Base-by-base conservation (phyloP, 2,113 vertebrate genomes). In the Oxyruncus cristatus region DNA sequence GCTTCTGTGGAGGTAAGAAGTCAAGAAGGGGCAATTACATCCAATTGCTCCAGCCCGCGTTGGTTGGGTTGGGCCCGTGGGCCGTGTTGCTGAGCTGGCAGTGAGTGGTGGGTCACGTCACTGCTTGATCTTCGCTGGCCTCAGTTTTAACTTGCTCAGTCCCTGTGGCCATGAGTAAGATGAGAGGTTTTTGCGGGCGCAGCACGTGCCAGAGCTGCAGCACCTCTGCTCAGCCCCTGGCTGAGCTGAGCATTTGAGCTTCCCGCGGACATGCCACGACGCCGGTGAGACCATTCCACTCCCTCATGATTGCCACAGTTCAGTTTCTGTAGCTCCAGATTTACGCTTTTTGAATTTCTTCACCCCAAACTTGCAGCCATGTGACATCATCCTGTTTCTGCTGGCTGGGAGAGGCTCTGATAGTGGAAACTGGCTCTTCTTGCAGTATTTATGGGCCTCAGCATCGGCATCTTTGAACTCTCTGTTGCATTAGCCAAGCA, bases 201-300 rank as follows among this genome's bases (percentile, higher is more conserved):
- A 12, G 65, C 0, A 1, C 5, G 5, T 1, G 30, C 89, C 89
- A 71, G 81, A 65, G 44, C 47, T 63, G 30, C 18, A 39, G 46
- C 0, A 1, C 32, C 63, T 77, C 68, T 92, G 52, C 41, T 53
- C 14, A 49, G 42, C 27, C 65, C 39, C 44, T 30, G 28, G 19
- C 66, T 74, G 44, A 15, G 66, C 4, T 0, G 53, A 49, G 41
- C 2, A 0, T 17, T 2, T 0, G 7, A 66, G 26, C 44, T 44
- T 23, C 44, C 42, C 2, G 0, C 0, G 0, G 24, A 47, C 5
- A 5, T 11, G 11, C 46, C n/a, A 6, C 3, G 7, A 3, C 5
- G 1, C 18, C 3, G 11, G 6, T 9, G 28, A 52, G 61, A 12
- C 28, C 0, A 0, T 47, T 67, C 14, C 21, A 2, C 12, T 53